These are phyloP conservation scores for Triplophysa bombifrons DNA, from an alignment of 2,797 vertebrate genomes.

Conservation along the genomic window DNA sequence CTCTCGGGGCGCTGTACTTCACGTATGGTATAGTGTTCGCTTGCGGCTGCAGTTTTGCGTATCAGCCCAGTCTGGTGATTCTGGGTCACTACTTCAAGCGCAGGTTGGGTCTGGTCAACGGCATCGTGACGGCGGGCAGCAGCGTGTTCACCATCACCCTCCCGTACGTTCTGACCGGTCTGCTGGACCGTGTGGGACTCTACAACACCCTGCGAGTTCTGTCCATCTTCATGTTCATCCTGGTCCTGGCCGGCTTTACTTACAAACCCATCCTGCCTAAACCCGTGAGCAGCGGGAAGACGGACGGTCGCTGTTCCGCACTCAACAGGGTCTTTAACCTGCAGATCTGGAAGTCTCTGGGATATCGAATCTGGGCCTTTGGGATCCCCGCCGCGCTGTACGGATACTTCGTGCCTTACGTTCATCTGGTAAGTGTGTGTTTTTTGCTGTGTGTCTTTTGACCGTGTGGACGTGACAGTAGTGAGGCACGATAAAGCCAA, in stretches of 20 bases:
- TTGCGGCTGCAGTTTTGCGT: conserved; percentile 93
- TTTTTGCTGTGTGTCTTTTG: neutral
- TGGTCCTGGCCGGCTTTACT: conserved; percentile 90
- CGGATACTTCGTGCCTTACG: conserved; percentile 97
- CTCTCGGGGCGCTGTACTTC: conserved; percentile 88
- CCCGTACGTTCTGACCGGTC: conserved; percentile 79
- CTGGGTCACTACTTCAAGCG: conserved; percentile 96
- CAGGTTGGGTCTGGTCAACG: conserved; percentile 93
- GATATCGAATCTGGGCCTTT: conserved; percentile 92
- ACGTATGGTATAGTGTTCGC: conserved; percentile 94
- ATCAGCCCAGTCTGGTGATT: conserved; percentile 96
- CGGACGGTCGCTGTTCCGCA: conserved; percentile 67
- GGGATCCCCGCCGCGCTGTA: conserved; percentile 93
- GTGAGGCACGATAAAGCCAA: neutral
- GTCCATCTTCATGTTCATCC: conserved; percentile 85
- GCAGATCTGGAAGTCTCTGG: conserved; percentile 87
- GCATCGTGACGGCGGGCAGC: conserved; percentile 95
- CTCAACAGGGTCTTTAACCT: conserved; percentile 84
- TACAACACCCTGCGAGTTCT: conserved; percentile 83
- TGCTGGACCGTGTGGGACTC: conserved; percentile 73
- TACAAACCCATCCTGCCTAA: conserved; percentile 82
- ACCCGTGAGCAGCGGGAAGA: conserved; percentile 59
- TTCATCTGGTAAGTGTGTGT: conserved; percentile 88
- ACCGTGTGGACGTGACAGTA: neutral
- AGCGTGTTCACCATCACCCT: conserved; percentile 90